A percentile compares a stretch with the other conserved stretches of the same genome.
Evolutionary conservation across 1,140 invertebrate species (phyloP).

Genomic region (Halyomorpha halys): DNA sequence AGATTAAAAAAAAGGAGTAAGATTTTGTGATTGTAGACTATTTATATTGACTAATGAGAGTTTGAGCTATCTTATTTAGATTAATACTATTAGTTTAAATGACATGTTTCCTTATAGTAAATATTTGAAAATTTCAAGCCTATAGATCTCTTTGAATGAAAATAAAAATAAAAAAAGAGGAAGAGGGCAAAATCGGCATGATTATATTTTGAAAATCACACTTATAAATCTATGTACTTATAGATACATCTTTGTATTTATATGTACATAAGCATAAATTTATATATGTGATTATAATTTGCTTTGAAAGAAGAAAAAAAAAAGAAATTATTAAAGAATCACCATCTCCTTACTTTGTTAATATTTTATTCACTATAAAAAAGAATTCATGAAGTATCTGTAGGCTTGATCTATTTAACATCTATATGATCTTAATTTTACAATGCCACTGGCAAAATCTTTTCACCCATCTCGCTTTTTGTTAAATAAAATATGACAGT

Average conservation of each 20-base stretch:
- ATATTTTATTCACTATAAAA: neutral
- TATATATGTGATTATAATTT: neutral
- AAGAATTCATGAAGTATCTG: conserved; percentile 5
- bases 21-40: conserved; percentile 28
- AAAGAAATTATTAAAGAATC: neutral
- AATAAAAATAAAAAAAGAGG: too few species aligned
- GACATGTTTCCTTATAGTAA: conserved; percentile 25
- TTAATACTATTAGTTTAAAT: conserved; percentile 28
- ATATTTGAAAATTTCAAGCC: conserved; percentile 25
- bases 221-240: neutral
- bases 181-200: too few species aligned
- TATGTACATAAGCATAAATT: neutral
- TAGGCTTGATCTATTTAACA: conserved; percentile 25
- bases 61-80: conserved; percentile 28
- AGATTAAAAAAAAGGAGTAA: conserved; percentile 14
- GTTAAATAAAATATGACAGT: conserved; percentile 28
- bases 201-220: neutral
- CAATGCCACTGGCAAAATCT: conserved; percentile 23
- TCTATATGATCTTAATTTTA: conserved; percentile 27
- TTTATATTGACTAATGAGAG: conserved; percentile 27
- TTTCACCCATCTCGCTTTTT: conserved; percentile 28
- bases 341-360: neutral
- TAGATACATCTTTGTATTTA: neutral
- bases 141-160: conserved; percentile 9
- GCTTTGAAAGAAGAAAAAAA: neutral